phyloP scores from a whole-genome alignment of 2,113 vertebrate species.

The Podocnemis expansa region DNA sequence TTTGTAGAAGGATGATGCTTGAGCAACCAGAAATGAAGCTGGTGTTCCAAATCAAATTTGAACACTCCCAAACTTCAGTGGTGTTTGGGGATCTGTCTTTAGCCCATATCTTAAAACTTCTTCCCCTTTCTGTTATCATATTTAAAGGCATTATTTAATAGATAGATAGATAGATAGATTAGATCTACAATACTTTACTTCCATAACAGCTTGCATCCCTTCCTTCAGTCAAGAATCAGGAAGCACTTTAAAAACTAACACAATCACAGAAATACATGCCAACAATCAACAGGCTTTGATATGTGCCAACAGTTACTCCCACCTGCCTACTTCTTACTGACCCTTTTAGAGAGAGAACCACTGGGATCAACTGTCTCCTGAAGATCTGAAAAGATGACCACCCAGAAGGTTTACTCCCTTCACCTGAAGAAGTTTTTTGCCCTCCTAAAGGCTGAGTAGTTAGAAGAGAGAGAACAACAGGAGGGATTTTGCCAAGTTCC shows the following conservation, averaged over 20 bases:
- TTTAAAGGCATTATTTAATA: background rate
- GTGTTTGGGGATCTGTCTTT: background rate
- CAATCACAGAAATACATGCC: fast-evolving
- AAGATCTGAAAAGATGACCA: background rate
- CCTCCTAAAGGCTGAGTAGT: background rate
- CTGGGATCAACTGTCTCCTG: background rate
- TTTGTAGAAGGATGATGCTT: fast-evolving
- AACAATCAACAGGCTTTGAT: background rate
- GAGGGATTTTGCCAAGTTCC: background rate
- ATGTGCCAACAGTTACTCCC: background rate
- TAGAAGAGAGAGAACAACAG: background rate
- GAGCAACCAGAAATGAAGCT: background rate
- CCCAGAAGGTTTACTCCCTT: background rate
- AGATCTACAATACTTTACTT: background rate
- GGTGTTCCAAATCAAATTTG: background rate
- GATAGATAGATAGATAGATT: background rate
- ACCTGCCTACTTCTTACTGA: background rate
- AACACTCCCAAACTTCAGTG: background rate
- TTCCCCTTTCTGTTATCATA: background rate
- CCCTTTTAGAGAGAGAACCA: background rate
- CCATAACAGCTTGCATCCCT: background rate
- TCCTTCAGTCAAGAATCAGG: background rate
- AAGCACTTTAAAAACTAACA: fast-evolving
- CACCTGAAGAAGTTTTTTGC: background rate
- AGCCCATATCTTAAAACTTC: too few species aligned